Evolutionary conservation across 1,140 invertebrate genomes (phyloP), one percentile per base, ranked within the genome.

Genomic region (Papilio helenus): DNA sequence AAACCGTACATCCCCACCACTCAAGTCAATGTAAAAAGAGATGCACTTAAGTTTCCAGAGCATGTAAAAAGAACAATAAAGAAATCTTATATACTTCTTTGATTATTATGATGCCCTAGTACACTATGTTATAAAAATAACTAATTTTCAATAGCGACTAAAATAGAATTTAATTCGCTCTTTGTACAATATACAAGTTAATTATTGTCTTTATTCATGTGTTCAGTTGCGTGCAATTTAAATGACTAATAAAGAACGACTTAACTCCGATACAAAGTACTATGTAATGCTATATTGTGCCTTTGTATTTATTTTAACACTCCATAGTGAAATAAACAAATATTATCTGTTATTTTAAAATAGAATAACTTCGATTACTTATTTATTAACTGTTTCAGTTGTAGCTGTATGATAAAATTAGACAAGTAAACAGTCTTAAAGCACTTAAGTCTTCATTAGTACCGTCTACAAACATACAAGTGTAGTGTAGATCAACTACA

Each of bases 21-120:
- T 23, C 20, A 74, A 44, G 61, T 68, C 61, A 14, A 68, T 68
- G 61, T 68, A 68, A 68, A 65, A 68, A 68, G n/a, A 58, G 23
- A 65, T 65, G 58, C 23, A 68, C 9, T 14, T 68, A 61, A 26
- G 20, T 23, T 61, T 61, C 3, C 26, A 29, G 3, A 68, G 4
- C 26, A 68, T 34, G 26, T 29, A 18, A 68, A 68, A 55, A 51
- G 49, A 51, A 51, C 49, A 51, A 55, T 55, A n/a, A 7, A 18
- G 49, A 16, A 14, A 9, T 55, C 49, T 51, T 16, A 51, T 51
- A 14, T 51, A 20, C 18, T 49, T 18, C 16, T 55, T 55, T 55
- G 51, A 55, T 55, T 9, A 55, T n/a, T 18, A 55, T 55, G 51
- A 55, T 20, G 51, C 51, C n/a, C 51, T 55, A 10, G 51, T 55